A percentile compares a stretch with the other conserved stretches of the same genome.
phyloP scores from a whole-genome alignment of 2,888 invertebrate genomes.

The Ophonus ardosiacus region DNA sequence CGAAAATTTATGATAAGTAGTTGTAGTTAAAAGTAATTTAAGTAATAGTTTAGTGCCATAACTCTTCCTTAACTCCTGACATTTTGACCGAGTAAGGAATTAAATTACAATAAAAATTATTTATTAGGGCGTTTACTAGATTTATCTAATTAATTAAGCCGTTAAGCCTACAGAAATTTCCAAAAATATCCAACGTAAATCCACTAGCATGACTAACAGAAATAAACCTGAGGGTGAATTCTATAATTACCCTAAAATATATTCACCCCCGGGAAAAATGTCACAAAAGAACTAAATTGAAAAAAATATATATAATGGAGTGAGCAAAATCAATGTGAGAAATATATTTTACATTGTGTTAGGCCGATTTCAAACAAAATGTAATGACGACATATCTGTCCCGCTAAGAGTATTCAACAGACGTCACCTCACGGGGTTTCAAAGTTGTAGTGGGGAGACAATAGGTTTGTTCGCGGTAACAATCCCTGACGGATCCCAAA shows the following conservation, averaged over 20 bases:
- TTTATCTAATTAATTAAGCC: conserved; percentile 53
- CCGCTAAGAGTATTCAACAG: too few relatives aligned
- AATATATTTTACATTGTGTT: too few relatives aligned
- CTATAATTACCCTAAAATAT: conserved; percentile 26
- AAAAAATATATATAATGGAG: not conserved
- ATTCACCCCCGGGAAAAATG: not conserved
- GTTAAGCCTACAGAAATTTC: conserved; percentile 37
- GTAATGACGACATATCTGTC: too few relatives aligned
- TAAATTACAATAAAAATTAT: conserved; percentile 51
- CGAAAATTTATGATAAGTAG: conserved; percentile 44
- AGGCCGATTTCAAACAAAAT: too few relatives aligned
- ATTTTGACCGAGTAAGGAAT: conserved; percentile 36
- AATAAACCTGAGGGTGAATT: conserved; percentile 8
- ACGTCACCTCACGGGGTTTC: too few relatives aligned
- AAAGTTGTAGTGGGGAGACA: too few relatives aligned
- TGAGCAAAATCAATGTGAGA: too few relatives aligned
- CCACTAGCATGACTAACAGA: conserved; percentile 35
- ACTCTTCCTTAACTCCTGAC: conserved; percentile 34
- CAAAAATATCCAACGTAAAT: conserved; percentile 42
- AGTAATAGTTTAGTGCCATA: conserved; percentile 33
- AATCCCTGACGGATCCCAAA: too few relatives aligned
- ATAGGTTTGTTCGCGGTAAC: too few relatives aligned
- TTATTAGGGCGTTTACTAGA: conserved; percentile 51
- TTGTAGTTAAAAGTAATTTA: conserved; percentile 45
- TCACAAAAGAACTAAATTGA: not conserved